These are phyloP conservation scores for Phrynosoma blainvillii DNA, from an alignment of 2,113 vertebrate genomes.

Conservation along the genomic window DNA sequence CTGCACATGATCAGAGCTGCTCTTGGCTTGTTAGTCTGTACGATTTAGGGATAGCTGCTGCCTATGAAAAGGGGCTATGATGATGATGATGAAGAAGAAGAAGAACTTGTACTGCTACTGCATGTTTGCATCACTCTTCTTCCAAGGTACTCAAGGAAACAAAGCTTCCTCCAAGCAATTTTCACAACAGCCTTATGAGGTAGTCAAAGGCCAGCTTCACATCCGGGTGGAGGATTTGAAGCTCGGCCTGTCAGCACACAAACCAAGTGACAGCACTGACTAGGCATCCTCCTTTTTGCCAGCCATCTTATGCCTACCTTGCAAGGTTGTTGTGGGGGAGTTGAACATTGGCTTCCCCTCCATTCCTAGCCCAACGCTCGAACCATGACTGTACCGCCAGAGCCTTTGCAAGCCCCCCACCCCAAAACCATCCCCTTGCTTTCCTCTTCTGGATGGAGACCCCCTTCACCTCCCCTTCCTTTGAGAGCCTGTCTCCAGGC, in stretches of 20 bases:
- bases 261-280: too few species aligned
- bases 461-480: neutral
- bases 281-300: too few species aligned
- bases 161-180: neutral
- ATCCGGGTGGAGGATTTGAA: too few species aligned
- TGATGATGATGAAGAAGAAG: neutral
- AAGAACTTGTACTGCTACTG: neutral
- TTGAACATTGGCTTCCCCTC: too few species aligned
- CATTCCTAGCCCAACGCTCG: too few species aligned
- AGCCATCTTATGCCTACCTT: too few species aligned
- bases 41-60: neutral
- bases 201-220: neutral
- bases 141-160: neutral
- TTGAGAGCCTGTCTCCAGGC: conserved; percentile 13
- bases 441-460: neutral
- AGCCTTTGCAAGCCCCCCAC: too few species aligned
- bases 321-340: too few species aligned
- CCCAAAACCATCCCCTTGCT: neutral
- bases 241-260: too few species aligned
- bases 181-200: too few species aligned
- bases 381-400: too few species aligned
- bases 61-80: neutral
- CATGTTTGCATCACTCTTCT: neutral
- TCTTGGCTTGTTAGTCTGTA: too few species aligned
- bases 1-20: neutral